Base-by-base conservation (phyloP, 1,140 invertebrate genomes). In the Bombus polaris region DNA sequence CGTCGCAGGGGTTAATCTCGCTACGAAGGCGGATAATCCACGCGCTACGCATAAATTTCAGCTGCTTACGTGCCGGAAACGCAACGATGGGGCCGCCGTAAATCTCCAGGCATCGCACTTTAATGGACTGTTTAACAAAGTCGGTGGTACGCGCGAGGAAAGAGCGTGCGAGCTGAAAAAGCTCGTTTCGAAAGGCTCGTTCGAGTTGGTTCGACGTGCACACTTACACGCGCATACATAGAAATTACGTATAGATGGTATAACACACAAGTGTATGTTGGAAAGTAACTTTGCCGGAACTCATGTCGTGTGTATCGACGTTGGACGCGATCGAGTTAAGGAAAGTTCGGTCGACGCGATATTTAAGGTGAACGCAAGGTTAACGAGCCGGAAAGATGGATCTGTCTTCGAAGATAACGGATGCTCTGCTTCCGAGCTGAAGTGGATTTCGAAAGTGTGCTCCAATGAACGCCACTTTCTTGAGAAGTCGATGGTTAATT, bases 61-160 rank as follows among this genome's bases (percentile, higher is more conserved):
- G 39, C 81, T 75, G 81, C 35, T 83, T 66, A 75, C 72, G 81
- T 83, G 81, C 59, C 72, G 74, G 81, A 83, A 83, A 83, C 81
- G 81, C 42, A 83, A 39, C 73, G 75, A 66, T 47, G 44, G 59
- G 18, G 39, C 62, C 15, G 42, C 32, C 44, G 39, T 77, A 83
- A 83, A 83, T 83, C 62, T 77, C 1, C 81, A 5, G 62, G 35
- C 73, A 77, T 66, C 42, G 81, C 53, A 47, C 75, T 79, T 84
- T 84, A 79, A 84, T 78, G 65, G 66, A 85, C 37, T 65, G 83
- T 80, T 85, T 84, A 84, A 77, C 75, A 70, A 84, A 84, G 82
- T 84, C 75, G 65, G 4, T 8, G 47, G 44, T 70, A 9, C 47
- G 66, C 37, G 75, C 28, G 3, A 76, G 74, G 35, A 71, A 85